Evolutionary conservation across 2,113 vertebrate genomes (phyloP), one percentile per base, ranked within the genome.

Genomic region (Neomonachus schauinslandi): DNA sequence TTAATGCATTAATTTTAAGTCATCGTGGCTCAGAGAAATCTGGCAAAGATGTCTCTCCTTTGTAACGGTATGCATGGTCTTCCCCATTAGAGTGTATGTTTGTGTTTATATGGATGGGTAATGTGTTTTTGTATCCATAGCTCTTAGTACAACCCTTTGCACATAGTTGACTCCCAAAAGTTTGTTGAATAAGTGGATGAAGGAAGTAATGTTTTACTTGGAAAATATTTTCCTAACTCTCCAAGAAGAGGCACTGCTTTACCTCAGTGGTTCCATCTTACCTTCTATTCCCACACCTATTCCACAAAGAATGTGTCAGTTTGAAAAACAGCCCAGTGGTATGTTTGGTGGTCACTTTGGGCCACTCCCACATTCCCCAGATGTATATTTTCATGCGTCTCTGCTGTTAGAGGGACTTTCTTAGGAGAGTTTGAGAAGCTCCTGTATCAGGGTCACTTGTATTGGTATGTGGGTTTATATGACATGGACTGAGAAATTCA

Each of bases 181-280:
- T 82, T 89, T 87, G 42, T 93, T 94, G 72, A 89, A 83, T 83
- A 89, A 96, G 63, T 95, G 94, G 39, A 69, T 86, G 63, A 86
- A 95, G 51, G 36, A 82, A 80, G 53, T 87, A 26, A 51, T 94
- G 10, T 96, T 97, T 96, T 92, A 61, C 61, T 95, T 95, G 36
- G 36, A 67, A 87, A 93, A 13, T 87, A 90, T 80, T 97, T 96
- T 95, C n/a, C 31, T 59, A 46, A 49, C 21, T 88, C 13, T 94
- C n/a, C 19, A n/a, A 71, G 72, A 85, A 63, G 80, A 97, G 89
- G 39, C 46, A 84, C 65, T 89, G 57, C 82, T 94, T 94, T 95
- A 92, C 65, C 71, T 94, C 21, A 42, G 57, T 81, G 59, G 67
- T 79, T 65, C 22, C 76, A n/a, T 88, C 18, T 84, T 84, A 22